phyloP scores from a whole-genome alignment of 2,888 invertebrate genomes.

The Eulithis prunata region DNA sequence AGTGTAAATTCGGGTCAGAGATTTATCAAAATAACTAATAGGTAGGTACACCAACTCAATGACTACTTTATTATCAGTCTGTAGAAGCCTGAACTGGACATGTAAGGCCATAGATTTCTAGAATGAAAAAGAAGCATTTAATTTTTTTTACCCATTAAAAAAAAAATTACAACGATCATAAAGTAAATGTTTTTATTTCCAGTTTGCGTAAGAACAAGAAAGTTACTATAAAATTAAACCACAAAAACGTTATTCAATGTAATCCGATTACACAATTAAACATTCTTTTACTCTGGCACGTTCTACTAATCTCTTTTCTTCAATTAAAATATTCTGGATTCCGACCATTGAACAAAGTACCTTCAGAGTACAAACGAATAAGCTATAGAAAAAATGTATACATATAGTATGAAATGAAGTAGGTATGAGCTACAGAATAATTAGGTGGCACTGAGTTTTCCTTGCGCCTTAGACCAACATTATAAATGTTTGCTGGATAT shows the following conservation, averaged over 20 bases:
- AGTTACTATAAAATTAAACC: neutral
- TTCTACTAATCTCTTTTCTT: slow-evolving; percentile 23
- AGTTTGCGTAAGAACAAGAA: neutral
- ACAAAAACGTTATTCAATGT: slow-evolving; percentile 5
- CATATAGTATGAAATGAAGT: neutral
- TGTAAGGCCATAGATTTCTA: too few relatives aligned
- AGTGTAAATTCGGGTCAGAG: neutral
- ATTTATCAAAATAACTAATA: neutral
- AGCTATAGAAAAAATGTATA: slow-evolving; percentile 1
- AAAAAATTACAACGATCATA: too few relatives aligned
- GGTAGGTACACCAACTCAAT: neutral
- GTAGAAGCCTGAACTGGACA: too few relatives aligned
- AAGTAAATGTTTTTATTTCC: neutral
- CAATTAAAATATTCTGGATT: slow-evolving; percentile 25
- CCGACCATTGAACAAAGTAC: slow-evolving; percentile 7
- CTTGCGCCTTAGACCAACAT: too few relatives aligned
- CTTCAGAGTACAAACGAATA: slow-evolving; percentile 2
- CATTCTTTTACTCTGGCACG: slow-evolving; percentile 18
- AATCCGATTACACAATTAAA: slow-evolving; percentile 11
- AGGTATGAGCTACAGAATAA: slow-evolving; percentile 1
- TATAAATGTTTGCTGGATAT: too few relatives aligned
- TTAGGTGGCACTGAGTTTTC: too few relatives aligned
- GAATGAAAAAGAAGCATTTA: too few relatives aligned
- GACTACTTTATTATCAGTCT: neutral
- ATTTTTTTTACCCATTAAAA: too few relatives aligned